Percentiles rank a stretch among this genome's conserved stretches.
Conservation (phyloP, 2,797 vertebrate genomes). For the Arrhamphus sclerolepis region DNA sequence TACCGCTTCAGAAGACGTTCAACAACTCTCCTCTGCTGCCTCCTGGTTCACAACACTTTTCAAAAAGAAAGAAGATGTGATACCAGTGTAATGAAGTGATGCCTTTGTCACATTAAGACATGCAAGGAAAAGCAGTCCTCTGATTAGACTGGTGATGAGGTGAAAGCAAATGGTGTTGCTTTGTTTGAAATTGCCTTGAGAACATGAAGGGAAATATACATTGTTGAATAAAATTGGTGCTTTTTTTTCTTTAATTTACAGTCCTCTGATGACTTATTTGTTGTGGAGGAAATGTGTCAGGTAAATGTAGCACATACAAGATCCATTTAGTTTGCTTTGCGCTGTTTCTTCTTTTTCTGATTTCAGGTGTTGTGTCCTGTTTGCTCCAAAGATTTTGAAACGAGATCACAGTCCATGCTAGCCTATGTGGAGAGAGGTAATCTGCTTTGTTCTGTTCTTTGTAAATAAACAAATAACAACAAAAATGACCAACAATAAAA, state of each 20-base stretch:
- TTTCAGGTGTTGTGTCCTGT: constrained; percentile 30
- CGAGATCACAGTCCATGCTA: constrained; percentile 29
- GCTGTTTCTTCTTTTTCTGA: not conserved
- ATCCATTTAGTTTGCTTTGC: not conserved
- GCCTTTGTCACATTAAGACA: not conserved
- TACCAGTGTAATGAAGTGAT: too few relatives aligned
- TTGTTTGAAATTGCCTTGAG: too few relatives aligned
- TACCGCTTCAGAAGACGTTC: too few relatives aligned
- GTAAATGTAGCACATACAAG: not conserved
- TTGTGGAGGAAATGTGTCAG: not conserved
- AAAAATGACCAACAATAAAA: too few relatives aligned
- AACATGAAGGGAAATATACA: not conserved
- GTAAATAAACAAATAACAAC: not conserved
- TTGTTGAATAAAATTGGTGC: not conserved
- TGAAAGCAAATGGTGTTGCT: not conserved
- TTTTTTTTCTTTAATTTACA: not conserved
- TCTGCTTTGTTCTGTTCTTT: constrained; percentile 9
- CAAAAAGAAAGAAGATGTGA: too few relatives aligned
- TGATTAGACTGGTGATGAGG: not conserved
- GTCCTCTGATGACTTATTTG: not conserved
- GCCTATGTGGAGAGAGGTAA: constrained; percentile 26
- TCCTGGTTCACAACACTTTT: too few relatives aligned
- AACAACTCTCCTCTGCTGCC: too few relatives aligned
- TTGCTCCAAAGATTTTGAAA: constrained; percentile 19
- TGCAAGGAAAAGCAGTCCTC: not conserved